Base-by-base conservation (phyloP, 2,888 invertebrate species). In the Aethes cnicana region DNA sequence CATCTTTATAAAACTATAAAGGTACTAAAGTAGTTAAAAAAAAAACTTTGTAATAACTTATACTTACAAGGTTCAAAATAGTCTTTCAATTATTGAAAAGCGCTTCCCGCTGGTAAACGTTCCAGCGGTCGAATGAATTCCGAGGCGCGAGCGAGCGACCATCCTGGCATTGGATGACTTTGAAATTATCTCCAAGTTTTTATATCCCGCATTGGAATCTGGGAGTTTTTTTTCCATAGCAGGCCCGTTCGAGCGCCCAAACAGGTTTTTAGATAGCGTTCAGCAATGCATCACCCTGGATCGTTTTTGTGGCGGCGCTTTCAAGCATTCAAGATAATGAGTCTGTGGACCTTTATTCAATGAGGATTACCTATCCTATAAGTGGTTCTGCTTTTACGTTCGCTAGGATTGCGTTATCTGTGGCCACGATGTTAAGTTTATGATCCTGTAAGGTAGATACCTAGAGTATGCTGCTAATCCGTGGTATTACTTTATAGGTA, bases 261-360 rank as follows among this genome's bases (percentile, higher is more conserved):
- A 89, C 88, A 78, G 87, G 89, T 88, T 89, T 86, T 87, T 81
- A 86, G 88, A 87, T 87, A 88, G 86, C 84, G 84, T 81, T 79
- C 82, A 72, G 86, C 82, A 88, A 88, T 88, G 87, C 86, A 89
- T 89, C 89, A 88, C 81, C 76, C 72, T 72, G 78, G 68, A 77
- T 64, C 69, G 81, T 86, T 88, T 88, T 87, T 88, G 78, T 85
- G 81, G 80, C 87, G 85, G 85, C 79, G 76, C 73, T 74, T 77
- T 80, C 80, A 83, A 85, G 83, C 72, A 78, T 76, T 72, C 72
- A 73, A 71, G 66, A 81, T 85, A 81, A 86, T 86, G 84, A 84
- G 78, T 73, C 78, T 81, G 79, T 76, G 74, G 66, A 70, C 72
- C 68, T 73, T 72, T 69, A 71, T 74, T 79, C 78, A 78, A 84